phyloP scores from a whole-genome alignment of 2,888 invertebrate genomes.

The Tricholauxania praeusta region DNA sequence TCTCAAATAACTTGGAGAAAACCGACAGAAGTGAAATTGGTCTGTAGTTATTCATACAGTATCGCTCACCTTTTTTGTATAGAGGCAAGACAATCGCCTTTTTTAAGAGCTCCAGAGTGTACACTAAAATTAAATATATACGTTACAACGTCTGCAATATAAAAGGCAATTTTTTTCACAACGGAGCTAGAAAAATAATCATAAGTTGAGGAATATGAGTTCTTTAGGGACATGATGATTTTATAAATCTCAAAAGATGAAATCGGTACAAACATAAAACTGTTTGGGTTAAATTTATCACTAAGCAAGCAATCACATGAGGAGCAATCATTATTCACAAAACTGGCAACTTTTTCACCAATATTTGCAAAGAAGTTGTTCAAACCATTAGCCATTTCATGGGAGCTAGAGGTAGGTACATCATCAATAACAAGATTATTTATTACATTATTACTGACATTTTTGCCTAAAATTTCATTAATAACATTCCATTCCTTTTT shows the following conservation, averaged over 20 bases:
- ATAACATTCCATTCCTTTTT: too few relatives aligned
- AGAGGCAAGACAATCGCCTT: conserved; percentile 4
- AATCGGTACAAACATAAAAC: not conserved
- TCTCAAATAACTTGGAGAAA: not conserved
- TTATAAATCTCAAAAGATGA: not conserved
- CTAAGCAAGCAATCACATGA: not conserved
- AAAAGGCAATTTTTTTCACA: not conserved
- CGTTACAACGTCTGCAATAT: not conserved
- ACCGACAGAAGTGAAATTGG: not conserved
- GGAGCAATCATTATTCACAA: not conserved
- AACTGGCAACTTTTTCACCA: not conserved
- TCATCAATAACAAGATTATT: not conserved
- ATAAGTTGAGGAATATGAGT: not conserved
- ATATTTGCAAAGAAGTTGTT: not conserved
- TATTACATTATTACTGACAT: not conserved
- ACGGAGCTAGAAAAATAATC: too few relatives aligned
- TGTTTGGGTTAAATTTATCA: not conserved
- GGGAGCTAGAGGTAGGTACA: not conserved
- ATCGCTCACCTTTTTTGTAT: too few relatives aligned
- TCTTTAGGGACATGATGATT: not conserved
- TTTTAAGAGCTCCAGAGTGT: not conserved
- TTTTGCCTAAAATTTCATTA: not conserved
- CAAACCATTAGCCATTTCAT: not conserved
- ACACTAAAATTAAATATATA: not conserved
- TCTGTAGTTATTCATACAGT: not conserved